Evolutionary conservation across 2,113 vertebrate species (phyloP), one percentile per base, ranked within the genome.

Genomic region (Hemiprocne comata): DNA sequence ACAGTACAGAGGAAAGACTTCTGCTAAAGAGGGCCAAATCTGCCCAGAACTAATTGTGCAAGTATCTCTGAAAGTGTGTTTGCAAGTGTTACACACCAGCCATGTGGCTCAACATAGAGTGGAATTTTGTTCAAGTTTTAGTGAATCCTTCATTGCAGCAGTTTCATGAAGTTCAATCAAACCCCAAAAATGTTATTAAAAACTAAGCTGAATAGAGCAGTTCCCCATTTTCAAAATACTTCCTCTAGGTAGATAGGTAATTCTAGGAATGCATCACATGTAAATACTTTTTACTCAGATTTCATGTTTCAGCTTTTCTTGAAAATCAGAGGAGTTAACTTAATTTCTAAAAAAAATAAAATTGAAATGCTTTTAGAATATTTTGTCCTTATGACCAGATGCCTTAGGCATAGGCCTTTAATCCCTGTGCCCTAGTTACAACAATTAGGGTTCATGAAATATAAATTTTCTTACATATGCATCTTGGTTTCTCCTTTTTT

Each of bases 381-480:
- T 76, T 86, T 85, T 80, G 74, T 95, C 78, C 51, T 89, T 9
- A 53, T 71, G 78, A 93, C 55, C 74, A 93, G 71, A 83, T 83
- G 87, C 85, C 33, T 77, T 76, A 74, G 82, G 87, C 85, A 1
- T 42, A 90, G 91, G 33, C 75, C 71, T 95, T 94, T 93, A 95
- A 90, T 90, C 91, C 93, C 93, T 55, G 18, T 96, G 82, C 78
- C 89, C 87, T 91, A 94, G 75, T 95, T 94, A 88, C 33, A 83
- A 64, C 82, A 97, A 95, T 96, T 97, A 95, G 83, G 60, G 54
- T 74, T 97, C 85, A 95, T 97, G 74, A 97, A 95, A 96, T 91
- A 95, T 80, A 85, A 62, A 95, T 95, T 85, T 77, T 87, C 20
- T 89, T 95, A 58, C 74, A 79, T 77, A 86, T 24, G 36, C 78